Evolutionary conservation across 2,888 invertebrate genomes (phyloP), one percentile per base, ranked within the genome.

Genomic region (Lordiphosa andalusiaca): DNA sequence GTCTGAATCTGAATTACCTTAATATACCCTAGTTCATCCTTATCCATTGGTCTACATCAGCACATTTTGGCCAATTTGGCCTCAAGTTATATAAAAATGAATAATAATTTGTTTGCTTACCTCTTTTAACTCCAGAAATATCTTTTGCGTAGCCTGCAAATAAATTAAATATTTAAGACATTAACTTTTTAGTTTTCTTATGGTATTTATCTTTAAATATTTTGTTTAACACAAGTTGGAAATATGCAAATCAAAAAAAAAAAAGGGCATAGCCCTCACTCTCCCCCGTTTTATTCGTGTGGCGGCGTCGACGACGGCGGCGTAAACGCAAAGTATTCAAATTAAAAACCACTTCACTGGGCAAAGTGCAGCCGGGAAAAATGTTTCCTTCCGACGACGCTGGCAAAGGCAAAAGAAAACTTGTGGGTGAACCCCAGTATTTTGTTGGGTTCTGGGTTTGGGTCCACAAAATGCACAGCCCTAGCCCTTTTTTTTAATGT

Each of bases 141-240:
- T 89, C 88, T 89, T 89, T 89, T 89, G 89, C 88, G 89, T 89
- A 89, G 77, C 93, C 94, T 94, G 91, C 33, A 92, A 93, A 76
- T 88, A 69, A 53, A 67, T 35, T 23, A 9, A 59, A 6, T 46
- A 5, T 44, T 7, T 30, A 40, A 6, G 48, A 49, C 37, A 54
- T 69, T 59, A 65, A 73, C 52, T 56, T 54, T 25, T 47, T 25
- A 68, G 49, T 39, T 50, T 49, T 63, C n/a, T 40, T 37, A 6
- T 48, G 48, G 37, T 46, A 66, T 71, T 60, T 19, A 47, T 72
- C 47, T 36, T 48, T 60, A 68, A 52, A 70, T 54, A 19, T 48
- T 39, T 3, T 41, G 16, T 60, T 37, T 1, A 13, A 21, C n/a
- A 7, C 52, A 68, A 54, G 58, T 46, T 39, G 42, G 25, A 52